Evolutionary conservation across 2,113 vertebrate genomes (phyloP).

Genomic region (Sinocyclocheilus anshuiensis): DNA sequence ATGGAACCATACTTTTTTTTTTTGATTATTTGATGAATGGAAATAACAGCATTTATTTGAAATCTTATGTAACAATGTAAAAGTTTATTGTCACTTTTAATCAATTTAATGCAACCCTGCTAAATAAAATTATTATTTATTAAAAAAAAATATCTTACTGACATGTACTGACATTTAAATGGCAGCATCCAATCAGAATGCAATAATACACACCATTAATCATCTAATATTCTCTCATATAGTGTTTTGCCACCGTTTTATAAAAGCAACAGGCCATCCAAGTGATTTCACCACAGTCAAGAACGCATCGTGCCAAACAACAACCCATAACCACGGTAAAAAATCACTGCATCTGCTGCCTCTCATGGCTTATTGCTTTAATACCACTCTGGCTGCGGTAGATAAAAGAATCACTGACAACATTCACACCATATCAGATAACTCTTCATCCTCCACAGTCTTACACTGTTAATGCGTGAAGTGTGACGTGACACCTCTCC

Average conservation of each 20-base stretch:
- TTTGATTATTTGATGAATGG: too few relatives aligned
- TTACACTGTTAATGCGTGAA: conserved; percentile 9
- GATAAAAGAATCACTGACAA: conserved; percentile 21
- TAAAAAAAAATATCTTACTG: not conserved
- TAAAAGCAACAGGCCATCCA: not conserved
- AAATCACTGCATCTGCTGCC: not conserved
- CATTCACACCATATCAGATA: conserved; percentile 27
- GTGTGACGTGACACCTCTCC: conserved; percentile 6
- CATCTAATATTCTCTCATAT: not conserved
- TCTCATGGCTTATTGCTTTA: not conserved
- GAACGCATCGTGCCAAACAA: not conserved
- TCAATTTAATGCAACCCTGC: too few relatives aligned
- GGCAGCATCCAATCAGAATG: not conserved
- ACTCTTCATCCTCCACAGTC: not conserved
- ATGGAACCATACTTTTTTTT: too few relatives aligned
- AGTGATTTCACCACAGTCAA: not conserved
- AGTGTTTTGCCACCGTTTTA: not conserved
- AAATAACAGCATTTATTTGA: too few relatives aligned
- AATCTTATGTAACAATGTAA: too few relatives aligned
- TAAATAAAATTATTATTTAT: too few relatives aligned
- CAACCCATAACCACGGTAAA: not conserved
- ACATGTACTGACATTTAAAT: not conserved
- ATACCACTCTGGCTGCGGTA: not conserved
- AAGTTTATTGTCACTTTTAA: too few relatives aligned
- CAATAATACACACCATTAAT: not conserved